phyloP scores from a whole-genome alignment of 1,140 invertebrate genomes.

The Lycorma delicatula region DNA sequence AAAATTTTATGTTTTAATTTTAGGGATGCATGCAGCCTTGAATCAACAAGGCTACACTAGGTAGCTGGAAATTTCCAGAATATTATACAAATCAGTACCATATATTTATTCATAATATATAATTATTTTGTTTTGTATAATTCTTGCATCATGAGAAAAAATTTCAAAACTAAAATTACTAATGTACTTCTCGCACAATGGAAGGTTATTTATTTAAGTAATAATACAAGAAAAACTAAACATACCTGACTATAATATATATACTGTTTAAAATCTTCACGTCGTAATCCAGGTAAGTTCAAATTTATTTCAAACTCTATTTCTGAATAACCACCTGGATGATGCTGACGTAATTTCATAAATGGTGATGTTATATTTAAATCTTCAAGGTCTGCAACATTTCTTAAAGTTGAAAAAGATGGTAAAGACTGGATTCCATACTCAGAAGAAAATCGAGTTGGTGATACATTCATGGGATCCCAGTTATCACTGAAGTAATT shows the following conservation, averaged over 20 bases:
- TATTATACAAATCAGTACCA: too few relatives aligned
- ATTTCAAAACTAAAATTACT: too few relatives aligned
- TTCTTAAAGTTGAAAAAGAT: conserved; percentile 49
- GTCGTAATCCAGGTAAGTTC: conserved; percentile 15
- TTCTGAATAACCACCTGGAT: conserved; percentile 54
- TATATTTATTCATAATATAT: too few relatives aligned
- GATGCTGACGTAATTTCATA: conserved; percentile 73
- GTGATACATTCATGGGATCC: conserved; percentile 65
- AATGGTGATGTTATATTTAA: conserved; percentile 51
- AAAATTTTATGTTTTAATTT: too few relatives aligned
- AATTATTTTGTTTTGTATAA: too few relatives aligned
- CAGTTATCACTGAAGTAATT: conserved; percentile 78
- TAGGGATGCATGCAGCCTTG: too few relatives aligned
- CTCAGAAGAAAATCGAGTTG: conserved; percentile 84
- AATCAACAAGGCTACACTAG: too few relatives aligned
- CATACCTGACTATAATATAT: conserved; percentile 66
- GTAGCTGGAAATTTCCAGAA: too few relatives aligned
- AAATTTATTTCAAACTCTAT: conserved; percentile 36
- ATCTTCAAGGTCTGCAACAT: conserved; percentile 48
- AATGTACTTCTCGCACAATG: too few relatives aligned
- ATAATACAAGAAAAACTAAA: conserved; percentile 8
- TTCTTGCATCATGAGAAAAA: too few relatives aligned
- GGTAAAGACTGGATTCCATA: conserved; percentile 92
- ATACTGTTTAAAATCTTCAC: conserved; percentile 43
- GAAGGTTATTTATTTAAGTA: too few relatives aligned